phyloP scores from a whole-genome alignment of 2,113 vertebrate genomes.

The Rhegmatorhina hoffmannsi region DNA sequence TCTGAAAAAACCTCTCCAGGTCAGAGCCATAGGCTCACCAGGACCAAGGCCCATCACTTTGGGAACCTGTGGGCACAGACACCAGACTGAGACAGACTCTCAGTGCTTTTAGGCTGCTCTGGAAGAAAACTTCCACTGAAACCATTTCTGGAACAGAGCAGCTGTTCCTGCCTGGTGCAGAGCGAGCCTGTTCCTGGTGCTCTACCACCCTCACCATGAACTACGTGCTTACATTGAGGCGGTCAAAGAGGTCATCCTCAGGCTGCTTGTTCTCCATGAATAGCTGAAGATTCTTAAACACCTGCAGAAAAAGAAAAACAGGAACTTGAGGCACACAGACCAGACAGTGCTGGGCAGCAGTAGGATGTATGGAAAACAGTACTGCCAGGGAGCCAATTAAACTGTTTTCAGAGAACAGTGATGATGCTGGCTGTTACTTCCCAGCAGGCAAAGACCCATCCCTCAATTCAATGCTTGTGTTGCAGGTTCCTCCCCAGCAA shows the following conservation, averaged over 20 bases:
- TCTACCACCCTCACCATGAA: neutral
- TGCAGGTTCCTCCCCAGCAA: neutral
- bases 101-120: neutral
- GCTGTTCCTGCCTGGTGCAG: neutral
- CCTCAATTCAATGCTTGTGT: neutral
- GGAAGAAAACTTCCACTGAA: neutral
- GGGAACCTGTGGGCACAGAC: conserved; percentile 13
- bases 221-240: conserved; percentile 87
- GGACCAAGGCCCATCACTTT: neutral
- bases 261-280: conserved; percentile 98
- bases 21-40: neutral
- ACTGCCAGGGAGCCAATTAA: neutral
- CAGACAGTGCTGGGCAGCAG: neutral
- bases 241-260: conserved; percentile 95
- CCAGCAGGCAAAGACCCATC: neutral
- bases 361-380: neutral
- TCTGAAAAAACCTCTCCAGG: neutral
- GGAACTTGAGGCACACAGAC: neutral
- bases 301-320: conserved; percentile 71
- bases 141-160: neutral
- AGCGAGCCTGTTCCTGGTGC: neutral
- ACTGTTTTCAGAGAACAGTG: neutral
- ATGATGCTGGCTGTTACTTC: neutral
- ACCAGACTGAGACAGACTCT: neutral
- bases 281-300: conserved; percentile 96